phyloP scores from a whole-genome alignment of 1,140 invertebrate species.

The Sminthurinus signatus region DNA sequence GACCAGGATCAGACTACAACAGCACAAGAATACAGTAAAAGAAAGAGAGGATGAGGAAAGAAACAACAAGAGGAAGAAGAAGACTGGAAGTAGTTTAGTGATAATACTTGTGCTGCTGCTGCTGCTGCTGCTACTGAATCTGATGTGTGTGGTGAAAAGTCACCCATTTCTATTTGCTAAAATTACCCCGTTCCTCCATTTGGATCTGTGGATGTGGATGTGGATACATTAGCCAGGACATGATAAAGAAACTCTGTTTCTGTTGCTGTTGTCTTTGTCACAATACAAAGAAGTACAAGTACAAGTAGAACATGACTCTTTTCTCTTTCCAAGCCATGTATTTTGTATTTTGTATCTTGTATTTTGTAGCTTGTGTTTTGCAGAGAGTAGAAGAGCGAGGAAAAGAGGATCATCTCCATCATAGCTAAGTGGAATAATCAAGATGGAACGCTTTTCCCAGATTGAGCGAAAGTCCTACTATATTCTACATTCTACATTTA shows the following conservation, averaged over 20 bases:
- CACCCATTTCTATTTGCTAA: neutral
- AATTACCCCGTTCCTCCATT: neutral
- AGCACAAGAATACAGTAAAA: too few species aligned
- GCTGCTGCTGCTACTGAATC: too few species aligned
- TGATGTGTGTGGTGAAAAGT: conserved; percentile 2
- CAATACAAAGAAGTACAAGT: neutral
- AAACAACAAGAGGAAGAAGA: neutral
- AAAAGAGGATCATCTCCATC: conserved; percentile 29
- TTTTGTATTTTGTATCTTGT: too few species aligned
- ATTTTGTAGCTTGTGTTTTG: too few species aligned
- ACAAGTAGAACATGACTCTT: neutral
- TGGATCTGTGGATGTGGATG: too few species aligned
- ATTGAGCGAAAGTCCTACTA: conserved; percentile 18
- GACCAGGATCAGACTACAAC: too few species aligned
- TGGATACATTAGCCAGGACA: too few species aligned
- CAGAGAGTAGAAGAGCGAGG: conserved; percentile 5
- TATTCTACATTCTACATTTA: too few species aligned
- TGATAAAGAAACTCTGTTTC: neutral
- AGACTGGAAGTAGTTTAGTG: neutral
- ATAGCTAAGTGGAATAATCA: conserved; percentile 28
- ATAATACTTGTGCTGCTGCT: too few species aligned
- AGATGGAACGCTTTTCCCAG: conserved; percentile 24
- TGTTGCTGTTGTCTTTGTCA: neutral
- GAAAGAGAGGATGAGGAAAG: neutral
- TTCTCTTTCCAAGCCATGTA: neutral